These are phyloP conservation scores for Cephus rjabovi DNA, from an alignment of 2,888 invertebrate species.

Conservation along the genomic window DNA sequence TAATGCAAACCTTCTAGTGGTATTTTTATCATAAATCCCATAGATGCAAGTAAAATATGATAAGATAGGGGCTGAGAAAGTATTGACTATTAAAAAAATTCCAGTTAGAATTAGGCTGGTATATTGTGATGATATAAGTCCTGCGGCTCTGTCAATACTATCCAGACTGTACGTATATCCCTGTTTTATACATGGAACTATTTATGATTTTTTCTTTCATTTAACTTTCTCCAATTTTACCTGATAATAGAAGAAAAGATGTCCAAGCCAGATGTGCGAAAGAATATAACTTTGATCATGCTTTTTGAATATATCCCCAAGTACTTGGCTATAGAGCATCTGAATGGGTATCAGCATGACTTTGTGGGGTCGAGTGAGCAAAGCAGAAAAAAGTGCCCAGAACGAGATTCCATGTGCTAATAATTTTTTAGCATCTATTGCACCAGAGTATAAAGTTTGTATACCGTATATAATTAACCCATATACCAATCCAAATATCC, in stretches of 20 bases:
- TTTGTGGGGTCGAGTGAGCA: neutral
- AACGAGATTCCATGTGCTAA: neutral
- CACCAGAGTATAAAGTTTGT: neutral
- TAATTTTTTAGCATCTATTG: neutral
- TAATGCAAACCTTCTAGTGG: constrained; percentile 7
- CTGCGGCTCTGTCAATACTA: neutral
- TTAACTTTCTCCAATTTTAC: neutral
- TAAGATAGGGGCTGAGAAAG: neutral
- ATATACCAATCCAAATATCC: neutral
- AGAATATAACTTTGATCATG: neutral
- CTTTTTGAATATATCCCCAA: neutral
- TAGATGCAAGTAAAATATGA: neutral
- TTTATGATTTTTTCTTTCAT: neutral
- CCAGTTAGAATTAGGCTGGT: neutral
- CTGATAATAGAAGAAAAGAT: neutral
- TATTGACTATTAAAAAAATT: neutral
- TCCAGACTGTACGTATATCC: neutral
- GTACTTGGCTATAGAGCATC: neutral
- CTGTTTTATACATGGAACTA: neutral
- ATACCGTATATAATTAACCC: neutral
- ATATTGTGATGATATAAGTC: neutral
- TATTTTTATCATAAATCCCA: constrained; percentile 5
- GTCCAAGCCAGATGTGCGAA: neutral
- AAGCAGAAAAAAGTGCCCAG: neutral
- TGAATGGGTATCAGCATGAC: neutral